These are phyloP conservation scores for Chelon labrosus DNA, from an alignment of 2,797 vertebrate genomes.

Conservation along the genomic window DNA sequence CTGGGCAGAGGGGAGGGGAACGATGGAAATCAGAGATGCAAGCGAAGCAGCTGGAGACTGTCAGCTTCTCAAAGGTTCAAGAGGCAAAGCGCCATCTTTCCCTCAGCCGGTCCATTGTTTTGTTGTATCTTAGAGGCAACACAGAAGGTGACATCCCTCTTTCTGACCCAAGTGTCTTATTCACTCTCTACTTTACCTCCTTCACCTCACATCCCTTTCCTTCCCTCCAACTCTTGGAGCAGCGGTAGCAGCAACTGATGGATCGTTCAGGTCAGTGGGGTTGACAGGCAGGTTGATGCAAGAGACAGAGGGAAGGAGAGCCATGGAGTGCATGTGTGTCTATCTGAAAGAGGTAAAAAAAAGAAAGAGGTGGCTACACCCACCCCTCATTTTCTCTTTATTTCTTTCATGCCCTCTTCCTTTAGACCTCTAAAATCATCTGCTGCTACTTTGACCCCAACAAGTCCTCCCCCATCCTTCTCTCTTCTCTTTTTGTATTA, in stretches of 20 bases:
- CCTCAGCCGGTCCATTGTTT: background rate
- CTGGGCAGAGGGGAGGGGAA: conserved; percentile 3
- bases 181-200: conserved; percentile 23
- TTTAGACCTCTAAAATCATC: conserved; percentile 42
- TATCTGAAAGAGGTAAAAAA: conserved; percentile 11
- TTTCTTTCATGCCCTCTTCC: conserved; percentile 12
- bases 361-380: background rate
- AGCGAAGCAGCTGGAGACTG: conserved; percentile 1
- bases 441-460: conserved; percentile 38
- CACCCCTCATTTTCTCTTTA: conserved; percentile 13
- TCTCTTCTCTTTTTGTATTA: conserved; percentile 11
- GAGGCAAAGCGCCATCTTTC: background rate
- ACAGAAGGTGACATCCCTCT: conserved; percentile 9
- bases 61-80: conserved; percentile 3
- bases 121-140: background rate
- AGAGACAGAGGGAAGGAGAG: conserved; percentile 52
- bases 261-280: conserved; percentile 59
- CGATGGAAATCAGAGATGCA: conserved; percentile 6
- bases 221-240: conserved; percentile 39
- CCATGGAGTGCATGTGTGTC: conserved; percentile 18
- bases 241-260: conserved; percentile 56
- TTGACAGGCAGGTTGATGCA: conserved; percentile 70
- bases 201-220: conserved; percentile 42
- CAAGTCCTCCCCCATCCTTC: background rate
- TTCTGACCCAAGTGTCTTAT: conserved; percentile 24